Evolutionary conservation across 2,113 vertebrate species (phyloP).

Genomic region (Actenoides lindsayi): DNA sequence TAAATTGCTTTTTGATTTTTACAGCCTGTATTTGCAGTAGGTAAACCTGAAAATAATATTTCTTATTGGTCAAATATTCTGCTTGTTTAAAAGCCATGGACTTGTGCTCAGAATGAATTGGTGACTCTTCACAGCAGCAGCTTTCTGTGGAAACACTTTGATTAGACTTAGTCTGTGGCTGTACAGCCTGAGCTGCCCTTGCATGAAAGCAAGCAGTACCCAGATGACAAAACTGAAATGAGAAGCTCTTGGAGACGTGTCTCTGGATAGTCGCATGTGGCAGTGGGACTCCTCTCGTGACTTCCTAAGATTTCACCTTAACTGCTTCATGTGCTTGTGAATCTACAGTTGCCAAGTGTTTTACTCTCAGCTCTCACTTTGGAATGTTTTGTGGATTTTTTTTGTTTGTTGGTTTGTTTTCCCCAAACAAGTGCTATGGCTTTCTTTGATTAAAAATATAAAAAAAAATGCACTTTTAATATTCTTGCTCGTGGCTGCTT

Average conservation of each 20-base stretch:
- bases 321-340: neutral
- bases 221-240: neutral
- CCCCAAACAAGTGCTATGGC: neutral
- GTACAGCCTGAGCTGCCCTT: neutral
- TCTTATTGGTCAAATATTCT: neutral
- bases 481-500: neutral
- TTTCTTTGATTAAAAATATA: neutral
- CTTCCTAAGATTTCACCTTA: accelerated
- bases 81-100: neutral
- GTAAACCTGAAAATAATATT: neutral
- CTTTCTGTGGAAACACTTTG: neutral
- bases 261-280: accelerated
- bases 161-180: neutral
- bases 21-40: neutral
- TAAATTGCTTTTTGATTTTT: neutral
- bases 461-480: neutral
- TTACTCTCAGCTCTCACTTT: neutral
- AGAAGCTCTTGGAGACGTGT: neutral
- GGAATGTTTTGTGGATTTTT: neutral
- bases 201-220: neutral
- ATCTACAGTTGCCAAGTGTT: neutral
- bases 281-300: neutral
- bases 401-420: neutral
- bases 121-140: neutral
- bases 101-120: neutral